Conservation (phyloP, 1,140 invertebrate species). For the Lysiphlebus fabarum region DNA sequence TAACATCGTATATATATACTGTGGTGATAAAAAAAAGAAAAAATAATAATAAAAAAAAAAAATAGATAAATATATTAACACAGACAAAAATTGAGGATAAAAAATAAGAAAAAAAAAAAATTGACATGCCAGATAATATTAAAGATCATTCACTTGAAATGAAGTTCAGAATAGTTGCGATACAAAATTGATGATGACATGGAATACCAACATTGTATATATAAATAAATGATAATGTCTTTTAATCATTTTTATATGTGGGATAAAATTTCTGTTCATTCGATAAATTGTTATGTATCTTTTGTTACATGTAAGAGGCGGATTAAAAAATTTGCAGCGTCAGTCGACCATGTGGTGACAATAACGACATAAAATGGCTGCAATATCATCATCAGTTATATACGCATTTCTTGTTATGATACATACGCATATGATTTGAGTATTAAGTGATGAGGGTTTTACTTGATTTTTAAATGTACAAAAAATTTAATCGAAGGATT, state of each 20-base stretch:
- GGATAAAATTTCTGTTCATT: conserved; percentile 1
- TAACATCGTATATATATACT: no score
- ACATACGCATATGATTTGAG: no score
- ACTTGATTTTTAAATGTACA: no score
- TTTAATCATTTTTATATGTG: neutral
- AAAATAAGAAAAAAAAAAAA: neutral
- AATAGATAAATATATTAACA: no score
- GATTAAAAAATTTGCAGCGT: conserved; percentile 9
- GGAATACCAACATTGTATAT: neutral
- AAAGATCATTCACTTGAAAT: neutral
- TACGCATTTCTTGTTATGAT: no score
- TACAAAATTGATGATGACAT: neutral
- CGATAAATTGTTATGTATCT: conserved; percentile 18
- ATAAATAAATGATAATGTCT: conserved; percentile 1
- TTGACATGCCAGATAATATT: neutral
- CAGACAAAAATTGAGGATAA: neutral
- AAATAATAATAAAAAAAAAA: no score
- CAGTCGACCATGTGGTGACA: neutral
- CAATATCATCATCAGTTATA: no score
- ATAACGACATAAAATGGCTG: no score
- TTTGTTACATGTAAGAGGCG: conserved; percentile 9
- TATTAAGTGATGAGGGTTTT: no score
- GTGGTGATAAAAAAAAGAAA: no score
- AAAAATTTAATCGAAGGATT: no score
- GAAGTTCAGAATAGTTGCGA: neutral